These are phyloP conservation scores for Tillus elongatus DNA, from an alignment of 2,888 invertebrate species.

Conservation along the genomic window DNA sequence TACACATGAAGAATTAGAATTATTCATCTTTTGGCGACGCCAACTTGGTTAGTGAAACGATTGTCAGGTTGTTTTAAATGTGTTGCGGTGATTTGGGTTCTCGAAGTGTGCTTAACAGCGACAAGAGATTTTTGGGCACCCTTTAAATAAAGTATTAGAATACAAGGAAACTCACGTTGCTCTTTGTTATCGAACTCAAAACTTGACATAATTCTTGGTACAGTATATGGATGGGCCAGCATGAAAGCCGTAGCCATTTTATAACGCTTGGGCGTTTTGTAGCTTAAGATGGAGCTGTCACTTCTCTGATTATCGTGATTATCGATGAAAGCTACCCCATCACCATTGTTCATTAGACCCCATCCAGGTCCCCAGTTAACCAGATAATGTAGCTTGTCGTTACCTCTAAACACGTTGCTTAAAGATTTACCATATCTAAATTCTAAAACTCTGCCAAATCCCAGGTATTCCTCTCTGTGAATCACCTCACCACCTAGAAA, in stretches of 20 bases:
- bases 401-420: conserved; percentile 48
- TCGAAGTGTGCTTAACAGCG: no score
- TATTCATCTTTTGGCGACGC: no score
- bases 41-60: no score
- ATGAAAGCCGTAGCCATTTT: conserved; percentile 69
- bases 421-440: conserved; percentile 53
- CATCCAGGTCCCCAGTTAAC: conserved; percentile 54
- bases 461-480: conserved; percentile 40
- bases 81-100: no score
- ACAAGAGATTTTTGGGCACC: no score
- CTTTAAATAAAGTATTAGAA: no score
- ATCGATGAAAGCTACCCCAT: conserved; percentile 32
- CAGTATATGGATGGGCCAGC: conserved; percentile 73
- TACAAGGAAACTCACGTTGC: not conserved
- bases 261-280: conserved; percentile 55
- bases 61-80: no score
- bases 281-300: conserved; percentile 55
- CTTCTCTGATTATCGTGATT: conserved; percentile 74
- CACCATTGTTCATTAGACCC: conserved; percentile 49
- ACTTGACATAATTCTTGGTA: conserved; percentile 67
- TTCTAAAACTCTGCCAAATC: conserved; percentile 61
- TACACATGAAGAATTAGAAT: no score
- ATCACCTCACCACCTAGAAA: conserved; percentile 37
- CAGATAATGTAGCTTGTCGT: conserved; percentile 57
- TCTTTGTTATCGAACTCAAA: conserved; percentile 20